Conservation (phyloP, 2,113 vertebrate genomes). For the Cryptotis parvus region DNA sequence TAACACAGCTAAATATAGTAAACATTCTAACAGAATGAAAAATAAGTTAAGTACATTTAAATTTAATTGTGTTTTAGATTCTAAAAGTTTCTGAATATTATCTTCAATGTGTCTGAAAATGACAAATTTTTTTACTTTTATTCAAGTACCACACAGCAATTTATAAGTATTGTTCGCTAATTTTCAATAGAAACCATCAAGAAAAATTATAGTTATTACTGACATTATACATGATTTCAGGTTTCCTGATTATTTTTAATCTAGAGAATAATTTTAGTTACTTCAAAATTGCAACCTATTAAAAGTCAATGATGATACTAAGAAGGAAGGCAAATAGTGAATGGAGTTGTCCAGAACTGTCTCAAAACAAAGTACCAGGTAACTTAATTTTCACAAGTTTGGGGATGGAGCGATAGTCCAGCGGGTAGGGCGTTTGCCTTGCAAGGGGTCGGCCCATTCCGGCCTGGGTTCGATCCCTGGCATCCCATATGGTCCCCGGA, state of each 20-base stretch:
- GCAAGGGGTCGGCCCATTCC: no score
- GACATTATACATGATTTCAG: conserved; percentile 15
- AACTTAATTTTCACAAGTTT: no score
- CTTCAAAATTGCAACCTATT: neutral
- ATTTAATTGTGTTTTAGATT: neutral
- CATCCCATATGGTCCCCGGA: no score
- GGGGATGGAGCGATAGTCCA: no score
- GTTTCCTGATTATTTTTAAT: neutral
- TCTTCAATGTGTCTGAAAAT: neutral
- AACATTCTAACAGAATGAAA: neutral
- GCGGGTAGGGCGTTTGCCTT: no score
- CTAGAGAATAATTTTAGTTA: no score
- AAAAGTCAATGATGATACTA: neutral
- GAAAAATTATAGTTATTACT: neutral
- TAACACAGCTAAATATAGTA: neutral
- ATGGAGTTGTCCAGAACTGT: neutral
- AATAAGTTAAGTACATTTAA: neutral
- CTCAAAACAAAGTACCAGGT: neutral
- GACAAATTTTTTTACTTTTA: neutral
- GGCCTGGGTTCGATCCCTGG: no score
- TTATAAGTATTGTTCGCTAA: neutral
- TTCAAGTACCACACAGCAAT: neutral
- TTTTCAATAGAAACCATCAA: neutral
- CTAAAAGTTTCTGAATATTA: neutral
- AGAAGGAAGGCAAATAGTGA: conserved; percentile 7